phyloP scores from a whole-genome alignment of 2,888 invertebrate species.

The Mesoligia furuncula region DNA sequence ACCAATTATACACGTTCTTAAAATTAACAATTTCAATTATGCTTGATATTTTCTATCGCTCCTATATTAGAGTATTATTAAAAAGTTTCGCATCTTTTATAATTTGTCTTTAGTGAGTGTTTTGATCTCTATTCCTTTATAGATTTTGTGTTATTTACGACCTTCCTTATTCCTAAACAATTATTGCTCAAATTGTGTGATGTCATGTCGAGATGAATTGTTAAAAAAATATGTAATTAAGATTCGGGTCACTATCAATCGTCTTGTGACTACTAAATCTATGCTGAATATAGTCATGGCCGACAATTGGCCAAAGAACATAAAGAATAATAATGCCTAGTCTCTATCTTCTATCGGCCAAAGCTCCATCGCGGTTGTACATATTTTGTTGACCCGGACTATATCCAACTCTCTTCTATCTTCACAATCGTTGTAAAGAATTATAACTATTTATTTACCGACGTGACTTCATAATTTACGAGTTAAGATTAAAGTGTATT shows the following conservation, averaged over 20 bases:
- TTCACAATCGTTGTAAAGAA: slow-evolving; percentile 16
- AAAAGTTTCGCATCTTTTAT: slow-evolving; percentile 21
- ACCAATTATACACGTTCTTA: slow-evolving; percentile 55
- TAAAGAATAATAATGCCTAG: background rate
- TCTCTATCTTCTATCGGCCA: background rate
- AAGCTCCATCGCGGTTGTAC: background rate
- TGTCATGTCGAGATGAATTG: slow-evolving; percentile 57
- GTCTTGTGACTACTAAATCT: slow-evolving; percentile 16
- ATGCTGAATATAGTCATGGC: slow-evolving; percentile 7
- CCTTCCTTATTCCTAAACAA: slow-evolving; percentile 45
- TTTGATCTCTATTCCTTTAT: slow-evolving; percentile 42
- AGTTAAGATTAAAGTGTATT: slow-evolving; percentile 30
- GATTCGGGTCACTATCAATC: slow-evolving; percentile 11
- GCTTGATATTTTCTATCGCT: slow-evolving; percentile 54
- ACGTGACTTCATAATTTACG: slow-evolving; percentile 43
- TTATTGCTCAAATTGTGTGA: slow-evolving; percentile 71
- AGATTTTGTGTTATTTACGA: slow-evolving; percentile 29
- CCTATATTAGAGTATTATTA: slow-evolving; percentile 35
- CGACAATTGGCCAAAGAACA: background rate
- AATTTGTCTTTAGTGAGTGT: slow-evolving; percentile 23
- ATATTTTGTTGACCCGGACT: background rate
- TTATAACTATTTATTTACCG: slow-evolving; percentile 20
- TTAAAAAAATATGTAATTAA: slow-evolving; percentile 42
- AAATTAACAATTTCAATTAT: slow-evolving; percentile 38
- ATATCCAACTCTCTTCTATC: background rate